Evolutionary conservation across 2,797 vertebrate genomes (phyloP), one percentile per base, ranked within the genome.

Genomic region (Steatocranus sp.): DNA sequence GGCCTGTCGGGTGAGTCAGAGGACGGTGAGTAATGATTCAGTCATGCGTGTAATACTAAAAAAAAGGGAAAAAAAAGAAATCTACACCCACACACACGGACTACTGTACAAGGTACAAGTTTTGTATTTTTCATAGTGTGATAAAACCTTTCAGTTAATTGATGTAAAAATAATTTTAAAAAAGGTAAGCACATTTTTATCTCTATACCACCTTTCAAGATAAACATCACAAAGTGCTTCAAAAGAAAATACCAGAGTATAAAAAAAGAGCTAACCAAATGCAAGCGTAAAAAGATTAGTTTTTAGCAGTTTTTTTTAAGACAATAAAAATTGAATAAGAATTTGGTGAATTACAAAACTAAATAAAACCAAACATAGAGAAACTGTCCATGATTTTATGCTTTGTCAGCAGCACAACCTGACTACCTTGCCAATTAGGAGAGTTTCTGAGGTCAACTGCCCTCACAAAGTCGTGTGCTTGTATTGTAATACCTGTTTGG

Each of bases 1-100:
- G 76, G 78, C 63, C 61, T 53, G 58, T 49, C 15, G 6, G 12
- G 54, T 93, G 90, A 90, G 75, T 89, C 85, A 89, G 58, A 88
- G 61, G 49, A 68, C 9, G 48, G 20, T 85, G 87, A 91, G 17
- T 85, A 90, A 90, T 85, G 34, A 58, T 20, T 82, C 36, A 91
- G 83, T 87, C 83, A 90, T 88, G 15, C 68, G 6, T 80, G 58
- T 53, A 34, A 43, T 3, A 51, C 30, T 27, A 20, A 74, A 41
- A 66, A 23, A 32, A 54, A n/a, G 8, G n/a, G n/a, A n/a, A n/a
- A 25, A 56, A 54, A 30, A 70, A 30, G 15, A 48, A 68, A 74
- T 68, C 12, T 50, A 58, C 75, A 79, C 25, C 8, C 66, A 83
- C 56, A 68, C 9, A 36, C 61, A 76, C 2, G 17, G 9, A 74